Evolutionary conservation across 2,797 vertebrate genomes (phyloP).

Genomic region (Pseudochirops cupreus): DNA sequence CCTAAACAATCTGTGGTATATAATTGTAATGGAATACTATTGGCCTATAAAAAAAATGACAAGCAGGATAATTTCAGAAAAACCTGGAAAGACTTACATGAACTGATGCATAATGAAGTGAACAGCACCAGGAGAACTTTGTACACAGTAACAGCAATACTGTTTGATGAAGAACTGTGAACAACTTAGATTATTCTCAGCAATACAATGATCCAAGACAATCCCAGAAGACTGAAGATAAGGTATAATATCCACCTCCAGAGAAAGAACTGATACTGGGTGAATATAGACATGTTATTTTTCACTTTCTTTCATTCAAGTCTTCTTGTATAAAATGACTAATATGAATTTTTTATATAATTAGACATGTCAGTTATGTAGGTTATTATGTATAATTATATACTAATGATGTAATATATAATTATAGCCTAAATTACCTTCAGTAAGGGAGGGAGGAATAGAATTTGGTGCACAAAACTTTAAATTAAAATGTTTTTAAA

Average conservation of each 20-base stretch:
- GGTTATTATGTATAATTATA: too few species aligned
- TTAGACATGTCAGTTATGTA: background rate
- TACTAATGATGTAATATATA: too few species aligned
- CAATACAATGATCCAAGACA: background rate
- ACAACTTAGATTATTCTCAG: background rate
- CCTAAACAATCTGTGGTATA: background rate
- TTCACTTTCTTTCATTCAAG: background rate
- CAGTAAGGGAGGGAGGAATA: background rate
- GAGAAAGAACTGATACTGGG: background rate
- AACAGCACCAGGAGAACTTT: background rate
- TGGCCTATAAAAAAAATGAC: background rate
- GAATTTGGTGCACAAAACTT: background rate
- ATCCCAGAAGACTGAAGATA: background rate
- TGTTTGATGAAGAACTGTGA: background rate
- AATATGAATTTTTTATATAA: background rate
- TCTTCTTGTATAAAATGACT: background rate
- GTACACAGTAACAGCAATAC: background rate
- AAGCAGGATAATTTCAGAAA: background rate
- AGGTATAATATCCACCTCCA: background rate
- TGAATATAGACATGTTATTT: too few species aligned
- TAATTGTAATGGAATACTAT: background rate
- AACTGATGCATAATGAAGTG: background rate
- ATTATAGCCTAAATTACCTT: too few species aligned
- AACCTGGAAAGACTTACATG: background rate
- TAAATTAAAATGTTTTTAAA: background rate